Percentiles rank a stretch among this genome's conserved stretches.
Evolutionary conservation across 2,797 vertebrate species (phyloP).

Genomic region (Eospalax fontanierii): DNA sequence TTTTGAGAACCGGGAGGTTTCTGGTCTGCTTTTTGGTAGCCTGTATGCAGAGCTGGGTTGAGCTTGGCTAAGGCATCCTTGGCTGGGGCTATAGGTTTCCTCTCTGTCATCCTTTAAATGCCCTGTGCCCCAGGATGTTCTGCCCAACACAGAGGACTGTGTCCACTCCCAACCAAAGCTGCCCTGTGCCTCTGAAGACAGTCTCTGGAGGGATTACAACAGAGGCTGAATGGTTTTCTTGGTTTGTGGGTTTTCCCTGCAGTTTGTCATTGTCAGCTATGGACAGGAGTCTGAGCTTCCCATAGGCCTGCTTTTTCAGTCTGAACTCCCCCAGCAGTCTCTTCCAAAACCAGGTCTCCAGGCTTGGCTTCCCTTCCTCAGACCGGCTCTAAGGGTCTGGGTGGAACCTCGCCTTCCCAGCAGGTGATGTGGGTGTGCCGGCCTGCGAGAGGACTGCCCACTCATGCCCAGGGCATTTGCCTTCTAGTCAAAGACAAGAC

Average conservation of each 20-base stretch:
- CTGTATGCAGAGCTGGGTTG: neutral
- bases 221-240: neutral
- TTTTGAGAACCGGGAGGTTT: too few species aligned
- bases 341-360: neutral
- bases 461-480: constrained; percentile 3
- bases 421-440: neutral
- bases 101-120: neutral
- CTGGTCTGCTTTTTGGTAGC: neutral
- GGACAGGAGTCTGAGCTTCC: neutral
- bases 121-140: neutral
- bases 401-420: neutral
- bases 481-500: constrained; percentile 18
- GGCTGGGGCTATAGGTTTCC: neutral
- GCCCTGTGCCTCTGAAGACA: neutral
- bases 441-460: neutral
- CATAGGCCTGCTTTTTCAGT: neutral
- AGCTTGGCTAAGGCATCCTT: neutral
- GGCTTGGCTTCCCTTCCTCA: neutral
- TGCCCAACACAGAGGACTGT: neutral
- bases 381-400: neutral
- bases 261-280: neutral
- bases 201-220: neutral
- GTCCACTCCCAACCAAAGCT: neutral
- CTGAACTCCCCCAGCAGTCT: neutral
- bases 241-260: neutral